Evolutionary conservation across 1,140 invertebrate species (phyloP).

Genomic region (Meloidogyne hapla): DNA sequence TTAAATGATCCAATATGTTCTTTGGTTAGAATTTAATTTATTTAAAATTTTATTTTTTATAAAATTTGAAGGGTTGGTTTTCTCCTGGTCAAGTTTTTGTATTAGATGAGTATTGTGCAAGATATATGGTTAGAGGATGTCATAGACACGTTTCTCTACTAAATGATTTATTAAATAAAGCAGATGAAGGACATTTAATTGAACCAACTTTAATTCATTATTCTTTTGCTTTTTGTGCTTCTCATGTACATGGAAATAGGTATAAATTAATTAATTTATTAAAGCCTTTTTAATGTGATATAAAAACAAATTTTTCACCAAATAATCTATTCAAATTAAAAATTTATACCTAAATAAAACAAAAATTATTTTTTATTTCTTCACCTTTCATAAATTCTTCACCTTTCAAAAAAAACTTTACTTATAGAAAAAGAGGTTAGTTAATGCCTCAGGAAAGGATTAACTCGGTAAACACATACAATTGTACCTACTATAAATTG

Average conservation of each 20-base stretch:
- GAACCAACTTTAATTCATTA: conserved; percentile 97
- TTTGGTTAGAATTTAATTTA: conserved; percentile 71
- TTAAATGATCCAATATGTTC: conserved; percentile 95
- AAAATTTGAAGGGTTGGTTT: conserved; percentile 78
- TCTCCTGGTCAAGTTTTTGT: conserved; percentile 97
- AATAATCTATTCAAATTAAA: too few relatives aligned
- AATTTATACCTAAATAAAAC: too few relatives aligned
- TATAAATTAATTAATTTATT: not conserved
- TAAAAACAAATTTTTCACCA: too few relatives aligned
- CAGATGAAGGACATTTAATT: conserved; percentile 90
- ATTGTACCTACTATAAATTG: too few relatives aligned
- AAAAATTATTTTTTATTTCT: too few relatives aligned
- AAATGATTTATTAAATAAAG: conserved; percentile 88
- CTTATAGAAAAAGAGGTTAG: too few relatives aligned
- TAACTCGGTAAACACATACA: too few relatives aligned
- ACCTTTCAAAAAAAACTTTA: too few relatives aligned
- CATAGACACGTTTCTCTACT: conserved; percentile 93
- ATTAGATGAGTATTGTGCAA: conserved; percentile 93
- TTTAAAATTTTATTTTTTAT: not conserved
- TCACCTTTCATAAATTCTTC: too few relatives aligned
- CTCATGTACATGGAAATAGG: conserved; percentile 83
- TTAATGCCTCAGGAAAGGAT: too few relatives aligned
- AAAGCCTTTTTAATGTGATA: too few relatives aligned
- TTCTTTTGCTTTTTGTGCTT: conserved; percentile 97
- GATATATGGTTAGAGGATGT: conserved; percentile 90